Percentiles rank a stretch among this genome's conserved stretches.
These are phyloP conservation scores for Tragelaphus buxtoni DNA, from an alignment of 2,113 vertebrate genomes.

Conservation along the genomic window DNA sequence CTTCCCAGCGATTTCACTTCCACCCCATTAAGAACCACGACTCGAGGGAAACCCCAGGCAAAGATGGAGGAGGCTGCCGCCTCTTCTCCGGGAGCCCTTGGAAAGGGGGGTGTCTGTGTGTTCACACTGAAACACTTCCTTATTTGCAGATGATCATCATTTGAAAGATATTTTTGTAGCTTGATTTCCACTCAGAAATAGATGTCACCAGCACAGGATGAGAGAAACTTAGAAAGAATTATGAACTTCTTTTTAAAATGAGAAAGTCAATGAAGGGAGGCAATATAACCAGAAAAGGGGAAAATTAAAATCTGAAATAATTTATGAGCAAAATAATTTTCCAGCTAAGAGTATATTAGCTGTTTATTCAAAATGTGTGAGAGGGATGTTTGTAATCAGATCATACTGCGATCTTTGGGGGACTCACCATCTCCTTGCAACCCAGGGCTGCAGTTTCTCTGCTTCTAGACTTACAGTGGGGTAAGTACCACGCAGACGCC, in stretches of 20 bases:
- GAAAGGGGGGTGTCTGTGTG: neutral
- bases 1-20: accelerated
- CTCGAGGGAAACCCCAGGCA: neutral
- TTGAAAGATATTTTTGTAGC: constrained; percentile 22
- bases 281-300: constrained; percentile 69
- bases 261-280: constrained; percentile 71
- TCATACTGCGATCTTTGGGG: neutral
- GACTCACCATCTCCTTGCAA: neutral
- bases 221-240: constrained; percentile 66
- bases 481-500: accelerated
- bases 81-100: accelerated
- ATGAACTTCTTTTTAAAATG: constrained; percentile 68
- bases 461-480: accelerated
- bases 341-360: constrained; percentile 59
- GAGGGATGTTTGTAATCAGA: neutral
- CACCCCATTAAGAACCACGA: neutral
- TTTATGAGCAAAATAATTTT: constrained; percentile 73
- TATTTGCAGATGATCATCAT: neutral
- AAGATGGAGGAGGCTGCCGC: accelerated
- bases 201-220: constrained; percentile 62
- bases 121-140: neutral
- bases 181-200: constrained; percentile 60
- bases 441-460: accelerated
- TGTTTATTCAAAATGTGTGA: constrained; percentile 13
- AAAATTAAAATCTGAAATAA: constrained; percentile 77